A percentile compares a stretch with the other conserved stretches of the same genome.
These are phyloP conservation scores for Ctena decussata DNA, from an alignment of 2,888 invertebrate species.

Conservation along the genomic window DNA sequence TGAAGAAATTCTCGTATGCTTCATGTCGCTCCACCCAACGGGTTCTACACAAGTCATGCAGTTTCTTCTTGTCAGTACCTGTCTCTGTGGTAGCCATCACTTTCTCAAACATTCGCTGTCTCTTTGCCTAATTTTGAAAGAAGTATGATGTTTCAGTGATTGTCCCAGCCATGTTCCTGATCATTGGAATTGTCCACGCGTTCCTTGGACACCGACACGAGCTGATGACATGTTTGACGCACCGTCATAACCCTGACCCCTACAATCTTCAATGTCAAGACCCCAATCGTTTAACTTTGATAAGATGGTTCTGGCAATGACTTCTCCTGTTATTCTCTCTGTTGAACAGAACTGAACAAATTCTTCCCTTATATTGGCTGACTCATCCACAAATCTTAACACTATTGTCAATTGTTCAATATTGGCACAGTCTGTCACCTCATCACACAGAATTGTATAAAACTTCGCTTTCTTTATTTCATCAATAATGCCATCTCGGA, in stretches of 20 bases:
- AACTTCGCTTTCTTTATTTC: conserved; percentile 7
- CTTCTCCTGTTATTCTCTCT: conserved; percentile 13
- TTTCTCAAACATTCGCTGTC: conserved; percentile 18
- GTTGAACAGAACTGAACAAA: conserved; percentile 15
- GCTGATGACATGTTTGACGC: no score
- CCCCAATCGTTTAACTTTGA: conserved; percentile 14
- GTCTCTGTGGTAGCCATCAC: not conserved
- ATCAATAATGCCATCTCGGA: not conserved
- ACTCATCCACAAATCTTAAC: conserved; percentile 15
- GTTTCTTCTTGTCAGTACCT: conserved; percentile 1
- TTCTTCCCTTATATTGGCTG: not conserved
- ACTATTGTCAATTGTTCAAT: conserved; percentile 18
- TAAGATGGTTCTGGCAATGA: conserved; percentile 19
- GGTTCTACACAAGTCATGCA: conserved; percentile 8
- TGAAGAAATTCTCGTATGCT: conserved; percentile 17
- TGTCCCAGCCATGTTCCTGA: conserved; percentile 20
- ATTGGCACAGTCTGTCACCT: conserved; percentile 12
- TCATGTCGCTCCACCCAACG: no score
- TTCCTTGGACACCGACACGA: no score
- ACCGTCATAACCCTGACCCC: no score
- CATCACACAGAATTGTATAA: conserved; percentile 15
- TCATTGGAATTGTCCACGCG: conserved; percentile 15
- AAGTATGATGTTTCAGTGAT: conserved; percentile 10
- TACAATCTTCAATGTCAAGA: conserved; percentile 15
- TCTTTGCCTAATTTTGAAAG: not conserved